Percentiles rank a stretch among this genome's conserved stretches.
Conservation (phyloP, 1,140 invertebrate species). For the Apocrypta bakeri region DNA sequence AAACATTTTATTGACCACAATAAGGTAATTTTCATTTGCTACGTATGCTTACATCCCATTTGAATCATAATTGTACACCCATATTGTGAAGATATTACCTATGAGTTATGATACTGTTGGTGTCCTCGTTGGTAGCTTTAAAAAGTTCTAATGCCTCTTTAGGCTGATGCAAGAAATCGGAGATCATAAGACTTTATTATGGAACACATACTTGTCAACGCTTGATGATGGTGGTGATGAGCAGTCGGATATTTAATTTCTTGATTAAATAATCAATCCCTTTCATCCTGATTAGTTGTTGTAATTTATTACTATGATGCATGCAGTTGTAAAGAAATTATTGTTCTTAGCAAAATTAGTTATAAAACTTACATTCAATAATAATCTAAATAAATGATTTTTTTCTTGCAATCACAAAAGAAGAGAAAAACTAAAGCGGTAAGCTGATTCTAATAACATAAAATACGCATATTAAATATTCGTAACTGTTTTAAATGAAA, state of each 20-base stretch:
- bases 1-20: not conserved
- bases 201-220: constrained; percentile 48
- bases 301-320: not conserved
- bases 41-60: not conserved
- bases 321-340: not conserved
- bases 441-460: constrained; percentile 29
- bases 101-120: constrained; percentile 1
- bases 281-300: not conserved
- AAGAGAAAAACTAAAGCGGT: constrained; percentile 44
- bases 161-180: constrained; percentile 50
- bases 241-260: constrained; percentile 47
- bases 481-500: too few species aligned
- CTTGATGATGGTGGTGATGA: constrained; percentile 47
- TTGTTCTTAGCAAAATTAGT: not conserved
- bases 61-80: constrained; percentile 4
- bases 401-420: constrained; percentile 37
- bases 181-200: constrained; percentile 43
- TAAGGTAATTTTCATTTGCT: not conserved
- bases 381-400: constrained; percentile 4
- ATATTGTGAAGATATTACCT: not conserved
- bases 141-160: constrained; percentile 41
- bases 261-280: constrained; percentile 26
- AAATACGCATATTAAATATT: too few species aligned
- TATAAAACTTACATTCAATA: constrained; percentile 1
- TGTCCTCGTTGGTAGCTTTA: constrained; percentile 26